A percentile compares a stretch with the other conserved stretches of the same genome.
Conservation (phyloP, 2,113 vertebrate genomes). For the Albula glossodonta region DNA sequence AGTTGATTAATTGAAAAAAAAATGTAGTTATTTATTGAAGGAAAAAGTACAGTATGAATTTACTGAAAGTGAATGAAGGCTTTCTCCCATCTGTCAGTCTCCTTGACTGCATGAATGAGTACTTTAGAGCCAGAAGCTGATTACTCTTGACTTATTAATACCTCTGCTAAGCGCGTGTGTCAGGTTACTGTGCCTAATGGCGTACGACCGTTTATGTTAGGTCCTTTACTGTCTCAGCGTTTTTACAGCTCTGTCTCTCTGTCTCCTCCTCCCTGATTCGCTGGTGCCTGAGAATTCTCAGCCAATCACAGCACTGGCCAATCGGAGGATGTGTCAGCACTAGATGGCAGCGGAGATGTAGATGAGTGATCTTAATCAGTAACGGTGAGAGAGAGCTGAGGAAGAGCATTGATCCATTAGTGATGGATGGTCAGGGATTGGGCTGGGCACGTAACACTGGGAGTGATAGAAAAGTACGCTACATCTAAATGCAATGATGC, state of each 20-base stretch:
- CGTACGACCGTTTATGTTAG: slow-evolving; percentile 22
- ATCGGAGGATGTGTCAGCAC: not conserved
- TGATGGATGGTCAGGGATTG: not conserved
- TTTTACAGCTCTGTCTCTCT: too few relatives aligned
- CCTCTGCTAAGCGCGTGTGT: not conserved
- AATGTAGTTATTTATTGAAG: not conserved
- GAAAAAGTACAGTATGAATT: not conserved
- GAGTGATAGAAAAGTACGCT: not conserved
- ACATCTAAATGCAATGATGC: not conserved
- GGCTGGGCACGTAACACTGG: not conserved
- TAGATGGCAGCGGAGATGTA: not conserved
- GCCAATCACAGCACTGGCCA: not conserved
- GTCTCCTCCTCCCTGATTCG: too few relatives aligned
- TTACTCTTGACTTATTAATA: slow-evolving; percentile 35
- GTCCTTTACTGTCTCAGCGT: slow-evolving; percentile 6
- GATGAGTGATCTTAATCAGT: not conserved
- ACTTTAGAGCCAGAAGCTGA: not conserved
- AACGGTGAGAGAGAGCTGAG: not conserved
- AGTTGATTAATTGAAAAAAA: not conserved
- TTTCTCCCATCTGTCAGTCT: not conserved
- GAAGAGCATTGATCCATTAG: not conserved
- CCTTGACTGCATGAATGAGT: not conserved
- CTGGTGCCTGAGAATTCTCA: too few relatives aligned
- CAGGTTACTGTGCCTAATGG: slow-evolving; percentile 32
- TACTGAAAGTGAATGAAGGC: not conserved